Conservation (phyloP, 2,888 invertebrate species). For the Blastobasis lacticolella region DNA sequence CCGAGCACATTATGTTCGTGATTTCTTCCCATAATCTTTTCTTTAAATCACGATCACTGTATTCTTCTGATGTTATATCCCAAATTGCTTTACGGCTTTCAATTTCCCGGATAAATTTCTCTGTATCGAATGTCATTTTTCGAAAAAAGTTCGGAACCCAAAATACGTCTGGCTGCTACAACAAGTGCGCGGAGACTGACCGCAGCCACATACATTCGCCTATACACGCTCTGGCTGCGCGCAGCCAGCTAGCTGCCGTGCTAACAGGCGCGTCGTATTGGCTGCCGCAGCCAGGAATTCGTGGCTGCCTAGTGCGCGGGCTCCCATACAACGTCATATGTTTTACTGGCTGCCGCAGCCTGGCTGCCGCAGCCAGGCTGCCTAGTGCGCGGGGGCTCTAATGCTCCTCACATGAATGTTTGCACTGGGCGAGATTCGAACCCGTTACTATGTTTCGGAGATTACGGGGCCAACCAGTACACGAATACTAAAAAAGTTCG, state of each 20-base stretch:
- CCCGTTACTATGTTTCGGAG: no score
- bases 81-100: slow-evolving; percentile 20
- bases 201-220: slow-evolving; percentile 17
- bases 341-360: slow-evolving; percentile 7
- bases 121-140: slow-evolving; percentile 14
- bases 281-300: slow-evolving; percentile 19
- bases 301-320: slow-evolving; percentile 18
- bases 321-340: slow-evolving; percentile 9
- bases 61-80: slow-evolving; percentile 18
- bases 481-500: no score
- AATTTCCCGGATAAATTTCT: slow-evolving; percentile 18
- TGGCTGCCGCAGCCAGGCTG: slow-evolving; percentile 5
- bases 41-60: slow-evolving; percentile 8
- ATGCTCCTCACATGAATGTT: no score
- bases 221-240: slow-evolving; percentile 16
- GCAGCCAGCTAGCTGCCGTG: slow-evolving; percentile 18
- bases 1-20: no score
- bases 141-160: no score
- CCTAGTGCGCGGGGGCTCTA: slow-evolving; percentile 5
- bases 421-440: no score
- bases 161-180: no score
- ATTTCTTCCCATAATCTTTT: no score
- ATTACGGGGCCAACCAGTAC: no score
- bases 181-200: background rate
- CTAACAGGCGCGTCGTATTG: slow-evolving; percentile 17